Percentiles rank a stretch among this genome's conserved stretches.
Evolutionary conservation across 2,888 invertebrate genomes (phyloP).

Genomic region (Dermolepida albohirtum): DNA sequence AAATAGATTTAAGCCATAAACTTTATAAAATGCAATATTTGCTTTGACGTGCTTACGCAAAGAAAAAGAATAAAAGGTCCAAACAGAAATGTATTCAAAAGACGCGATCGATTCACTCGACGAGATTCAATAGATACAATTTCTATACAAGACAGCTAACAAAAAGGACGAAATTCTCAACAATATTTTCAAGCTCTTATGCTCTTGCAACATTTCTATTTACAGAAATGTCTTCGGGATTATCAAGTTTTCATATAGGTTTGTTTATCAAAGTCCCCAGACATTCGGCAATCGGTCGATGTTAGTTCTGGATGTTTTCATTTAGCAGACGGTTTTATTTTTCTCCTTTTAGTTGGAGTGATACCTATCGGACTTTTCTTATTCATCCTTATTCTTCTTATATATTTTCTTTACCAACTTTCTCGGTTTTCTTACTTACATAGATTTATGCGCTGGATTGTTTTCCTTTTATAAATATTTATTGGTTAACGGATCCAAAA

Average conservation of each 20-base stretch:
- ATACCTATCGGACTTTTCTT: conserved; percentile 15
- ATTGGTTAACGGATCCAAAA: conserved; percentile 25
- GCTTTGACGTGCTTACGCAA: conserved; percentile 15
- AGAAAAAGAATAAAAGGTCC: conserved; percentile 6
- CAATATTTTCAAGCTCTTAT: conserved; percentile 27
- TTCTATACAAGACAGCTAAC: conserved; percentile 4
- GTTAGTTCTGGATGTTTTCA: conserved; percentile 30
- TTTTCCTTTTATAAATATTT: conserved; percentile 33
- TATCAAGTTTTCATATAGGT: conserved; percentile 35
- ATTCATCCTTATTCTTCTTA: not conserved
- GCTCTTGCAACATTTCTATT: conserved; percentile 31
- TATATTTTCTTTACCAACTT: conserved; percentile 11
- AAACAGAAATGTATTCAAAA: conserved; percentile 23
- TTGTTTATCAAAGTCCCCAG: conserved; percentile 36
- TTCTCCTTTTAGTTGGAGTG: conserved; percentile 4
- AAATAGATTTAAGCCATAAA: not conserved
- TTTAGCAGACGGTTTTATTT: conserved; percentile 29
- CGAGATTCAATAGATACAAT: conserved; percentile 27
- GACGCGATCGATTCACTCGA: conserved; percentile 20
- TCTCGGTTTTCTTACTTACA: conserved; percentile 3
- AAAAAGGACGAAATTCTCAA: conserved; percentile 17
- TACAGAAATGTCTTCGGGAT: conserved; percentile 26
- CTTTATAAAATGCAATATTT: conserved; percentile 17
- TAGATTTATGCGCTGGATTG: conserved; percentile 27
- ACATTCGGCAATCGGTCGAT: conserved; percentile 33